Evolutionary conservation across 2,797 vertebrate genomes (phyloP), one percentile per base, ranked within the genome.

Genomic region (Dicrostonyx torquatus): DNA sequence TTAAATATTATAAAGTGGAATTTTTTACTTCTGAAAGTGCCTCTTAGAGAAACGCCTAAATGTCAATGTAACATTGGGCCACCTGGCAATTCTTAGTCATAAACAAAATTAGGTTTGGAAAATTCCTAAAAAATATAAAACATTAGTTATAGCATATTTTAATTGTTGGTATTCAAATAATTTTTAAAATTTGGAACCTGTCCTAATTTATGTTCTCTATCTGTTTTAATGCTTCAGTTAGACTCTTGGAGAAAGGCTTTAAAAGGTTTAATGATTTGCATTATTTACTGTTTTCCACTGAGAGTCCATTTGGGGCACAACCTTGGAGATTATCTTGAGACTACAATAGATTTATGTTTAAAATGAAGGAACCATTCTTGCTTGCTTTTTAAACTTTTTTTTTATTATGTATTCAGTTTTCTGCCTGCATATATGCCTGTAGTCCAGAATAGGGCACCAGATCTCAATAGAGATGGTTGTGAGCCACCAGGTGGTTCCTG

Each of bases 171-270:
- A 76, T 40, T 94, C 17, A 73, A 53, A 24, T 89, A 92, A 93
- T 50, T 95, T 96, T 87, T 55, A 55, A 78, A 91, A 92, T 95
- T 93, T 80, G 80, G 18, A 91, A 89, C 17, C 84, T 92, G 31
- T 18, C 31, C 8, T 78, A 75, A 66, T 82, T 78, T 90, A 40
- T 18, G 31, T 90, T 96, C 91, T 64, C 20, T 31, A 50, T 77
- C 43, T 88, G 18, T 58, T 91, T 83, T 88, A 94, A 50, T 92
- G 70, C n/a, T 96, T 90, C n/a, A 22, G 0, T 91, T 91, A 80
- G 17, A 80, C 50, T 91, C 24, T 60, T 93, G 45, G 55, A 94
- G 70, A 85, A 87, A 73, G 85, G 18, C 40, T 64, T 76, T 50
- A 12, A 88, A 43, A 87, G 58, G 22, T 60, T 86, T 17, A 48